Evolutionary conservation across 1,140 invertebrate species (phyloP).

Genomic region (Drosophila asahinai): DNA sequence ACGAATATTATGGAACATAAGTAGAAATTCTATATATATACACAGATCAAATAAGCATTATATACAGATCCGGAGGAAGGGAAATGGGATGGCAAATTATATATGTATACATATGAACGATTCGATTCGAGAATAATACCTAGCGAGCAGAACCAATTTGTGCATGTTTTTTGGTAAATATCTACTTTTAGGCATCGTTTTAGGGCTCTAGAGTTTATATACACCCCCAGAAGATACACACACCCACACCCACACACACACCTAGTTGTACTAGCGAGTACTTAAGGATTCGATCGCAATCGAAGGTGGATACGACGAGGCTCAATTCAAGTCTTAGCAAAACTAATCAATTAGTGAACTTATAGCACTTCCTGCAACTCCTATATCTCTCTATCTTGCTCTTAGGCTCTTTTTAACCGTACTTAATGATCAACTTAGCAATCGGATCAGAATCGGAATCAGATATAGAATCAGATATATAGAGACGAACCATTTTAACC

Average conservation of each 20-base stretch:
- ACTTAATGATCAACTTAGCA: constrained; percentile 54
- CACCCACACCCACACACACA: constrained; percentile 19
- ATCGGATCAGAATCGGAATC: constrained; percentile 29
- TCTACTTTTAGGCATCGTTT: constrained; percentile 76
- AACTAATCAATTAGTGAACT: constrained; percentile 79
- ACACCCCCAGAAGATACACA: constrained; percentile 33
- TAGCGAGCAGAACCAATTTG: constrained; percentile 82
- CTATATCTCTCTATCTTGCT: constrained; percentile 70
- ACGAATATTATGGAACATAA: constrained; percentile 86
- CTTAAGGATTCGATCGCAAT: constrained; percentile 24
- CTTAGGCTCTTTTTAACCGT: constrained; percentile 71
- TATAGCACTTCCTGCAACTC: constrained; percentile 74
- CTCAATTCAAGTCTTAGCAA: constrained; percentile 79
- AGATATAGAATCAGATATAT: constrained; percentile 51
- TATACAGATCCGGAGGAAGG: constrained; percentile 55
- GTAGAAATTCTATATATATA: constrained; percentile 84
- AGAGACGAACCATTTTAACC: constrained; percentile 61
- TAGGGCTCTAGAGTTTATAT: constrained; percentile 77
- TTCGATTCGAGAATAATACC: constrained; percentile 67
- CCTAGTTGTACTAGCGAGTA: constrained; percentile 27
- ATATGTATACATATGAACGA: constrained; percentile 67
- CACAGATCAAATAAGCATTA: constrained; percentile 78
- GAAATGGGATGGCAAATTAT: constrained; percentile 57
- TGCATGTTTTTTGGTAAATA: constrained; percentile 78
- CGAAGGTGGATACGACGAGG: constrained; percentile 9